These are phyloP conservation scores for Thecocarcelia acutangulata DNA, from an alignment of 2,888 invertebrate genomes.

Conservation along the genomic window DNA sequence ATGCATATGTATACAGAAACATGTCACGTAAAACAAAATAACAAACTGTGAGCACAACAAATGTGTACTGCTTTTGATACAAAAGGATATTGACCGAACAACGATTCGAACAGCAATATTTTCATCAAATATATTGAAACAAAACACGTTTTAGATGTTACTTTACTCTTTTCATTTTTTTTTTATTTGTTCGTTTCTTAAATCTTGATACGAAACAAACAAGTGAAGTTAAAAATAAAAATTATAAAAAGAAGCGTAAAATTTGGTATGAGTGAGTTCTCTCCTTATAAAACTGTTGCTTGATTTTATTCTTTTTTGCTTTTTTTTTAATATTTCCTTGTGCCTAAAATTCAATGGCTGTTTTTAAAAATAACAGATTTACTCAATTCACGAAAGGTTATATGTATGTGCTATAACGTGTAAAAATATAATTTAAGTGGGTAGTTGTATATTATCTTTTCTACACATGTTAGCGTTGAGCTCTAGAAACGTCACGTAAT, in stretches of 20 bases:
- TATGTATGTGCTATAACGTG: too few species aligned
- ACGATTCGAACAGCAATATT: constrained; percentile 9
- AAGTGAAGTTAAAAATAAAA: constrained; percentile 17
- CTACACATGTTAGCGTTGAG: too few species aligned
- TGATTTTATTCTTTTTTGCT: neutral
- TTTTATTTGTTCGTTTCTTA: constrained; percentile 5
- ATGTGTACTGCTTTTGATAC: constrained; percentile 37
- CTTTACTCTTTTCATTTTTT: constrained; percentile 3
- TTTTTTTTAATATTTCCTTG: neutral
- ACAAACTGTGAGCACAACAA: constrained; percentile 34
- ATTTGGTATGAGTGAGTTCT: constrained; percentile 1
- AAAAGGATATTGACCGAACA: constrained; percentile 55
- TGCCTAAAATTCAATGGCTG: neutral
- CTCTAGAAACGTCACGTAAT: too few species aligned
- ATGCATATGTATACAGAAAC: neutral
- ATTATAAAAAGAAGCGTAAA: neutral
- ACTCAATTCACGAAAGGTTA: too few species aligned
- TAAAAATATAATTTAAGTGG: too few species aligned
- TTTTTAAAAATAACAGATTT: too few species aligned
- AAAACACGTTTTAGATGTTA: constrained; percentile 29
- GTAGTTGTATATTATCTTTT: too few species aligned
- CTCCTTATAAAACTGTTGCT: constrained; percentile 1
- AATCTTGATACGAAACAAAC: constrained; percentile 18
- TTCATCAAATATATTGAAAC: neutral
- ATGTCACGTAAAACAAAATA: constrained; percentile 33